Evolutionary conservation across 2,113 vertebrate genomes (phyloP), one percentile per base, ranked within the genome.

Genomic region (Lathamus discolor): DNA sequence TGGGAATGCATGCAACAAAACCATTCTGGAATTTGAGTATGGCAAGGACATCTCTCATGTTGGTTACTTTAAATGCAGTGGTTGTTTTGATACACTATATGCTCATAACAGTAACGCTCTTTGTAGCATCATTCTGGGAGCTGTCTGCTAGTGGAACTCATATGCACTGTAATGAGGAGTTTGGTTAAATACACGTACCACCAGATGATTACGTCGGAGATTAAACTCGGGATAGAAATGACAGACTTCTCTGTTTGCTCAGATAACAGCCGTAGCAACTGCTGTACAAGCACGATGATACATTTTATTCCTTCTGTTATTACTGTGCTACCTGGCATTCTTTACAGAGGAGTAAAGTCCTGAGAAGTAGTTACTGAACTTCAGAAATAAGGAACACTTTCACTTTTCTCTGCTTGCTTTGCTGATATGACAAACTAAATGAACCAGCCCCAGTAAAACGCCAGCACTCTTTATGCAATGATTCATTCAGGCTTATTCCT

Each of bases 51-150:
- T 66, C 69, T 96, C 93, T 96, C 33, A 17, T 59, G 46, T 73
- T 85, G 95, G 86, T 95, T 89, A 37, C 73, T 90, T 90, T 44
- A 96, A 94, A 72, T 88, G 46, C 84, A 82, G 88, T 64, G 93
- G 92, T 95, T 95, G 83, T 90, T 97, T 97, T 97, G 92, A 94
- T 95, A 55, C 81, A 13, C 31, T 94, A 2, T 55, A 6, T 54
- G 41, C 70, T 82, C 54, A 27, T 62, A 93, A 79, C 79, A 92
- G 46, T 33, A 19, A 70, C 29, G 33, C 51, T 75, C 83, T 92
- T 84, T 69, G 82, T 69, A 91, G 83, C 80, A 49, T 89, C 70
- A 76, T 52, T 70, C 67, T 69, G 55, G 54, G 17, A n/a, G 49
- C 89, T 7, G 54, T 64, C 52, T 91, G 73, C 76, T 80, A 9